A percentile compares a stretch with the other conserved stretches of the same genome.
Conservation (phyloP, 2,113 vertebrate genomes). For the Lophotis ruficrista region DNA sequence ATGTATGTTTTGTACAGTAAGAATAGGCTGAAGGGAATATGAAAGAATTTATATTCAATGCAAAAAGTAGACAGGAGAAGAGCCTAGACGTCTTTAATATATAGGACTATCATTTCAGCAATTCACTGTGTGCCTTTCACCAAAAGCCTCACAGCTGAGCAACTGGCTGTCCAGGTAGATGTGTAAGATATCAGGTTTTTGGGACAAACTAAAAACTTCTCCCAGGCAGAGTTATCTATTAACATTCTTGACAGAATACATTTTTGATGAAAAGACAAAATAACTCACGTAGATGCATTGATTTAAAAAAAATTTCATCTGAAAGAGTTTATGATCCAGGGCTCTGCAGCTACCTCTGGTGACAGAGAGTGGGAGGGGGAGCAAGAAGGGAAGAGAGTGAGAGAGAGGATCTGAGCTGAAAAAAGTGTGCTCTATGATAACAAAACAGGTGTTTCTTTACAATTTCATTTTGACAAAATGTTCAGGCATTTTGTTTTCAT, state of each 20-base stretch:
- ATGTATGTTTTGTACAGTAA: neutral
- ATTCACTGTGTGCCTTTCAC: neutral
- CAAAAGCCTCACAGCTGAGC: neutral
- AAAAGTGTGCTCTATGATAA: neutral
- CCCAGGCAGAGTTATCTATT: neutral
- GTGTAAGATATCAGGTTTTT: neutral
- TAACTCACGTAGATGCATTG: neutral
- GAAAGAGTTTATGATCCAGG: neutral
- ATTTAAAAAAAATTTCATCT: neutral
- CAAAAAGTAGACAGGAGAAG: neutral
- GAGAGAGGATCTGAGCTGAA: neutral
- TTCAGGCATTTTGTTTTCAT: neutral
- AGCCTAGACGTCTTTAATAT: neutral
- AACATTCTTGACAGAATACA: neutral
- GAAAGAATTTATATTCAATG: neutral
- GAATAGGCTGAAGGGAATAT: neutral
- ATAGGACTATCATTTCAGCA: neutral
- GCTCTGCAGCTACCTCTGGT: slow-evolving; percentile 26
- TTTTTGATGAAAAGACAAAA: neutral
- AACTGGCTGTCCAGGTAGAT: neutral
- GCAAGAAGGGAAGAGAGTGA: neutral
- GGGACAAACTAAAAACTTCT: neutral
- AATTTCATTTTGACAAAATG: neutral
- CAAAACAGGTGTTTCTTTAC: neutral
- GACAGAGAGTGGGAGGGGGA: neutral